Conservation (phyloP, 2,888 invertebrate species). For the Rhamnusium bicolor region DNA sequence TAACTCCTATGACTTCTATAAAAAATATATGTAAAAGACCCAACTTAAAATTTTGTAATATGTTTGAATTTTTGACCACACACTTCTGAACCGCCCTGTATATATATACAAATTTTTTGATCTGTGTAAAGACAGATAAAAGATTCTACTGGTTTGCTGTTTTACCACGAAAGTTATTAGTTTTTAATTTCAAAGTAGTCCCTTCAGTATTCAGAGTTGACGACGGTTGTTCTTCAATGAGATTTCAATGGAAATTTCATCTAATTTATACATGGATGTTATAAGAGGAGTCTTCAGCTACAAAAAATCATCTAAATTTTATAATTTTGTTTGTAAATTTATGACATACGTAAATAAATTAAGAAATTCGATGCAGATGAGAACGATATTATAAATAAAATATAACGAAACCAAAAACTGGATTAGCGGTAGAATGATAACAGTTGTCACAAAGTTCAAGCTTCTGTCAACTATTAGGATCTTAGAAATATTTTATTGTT, state of each 20-base stretch:
- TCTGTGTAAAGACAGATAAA: not conserved
- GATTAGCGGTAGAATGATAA: no score
- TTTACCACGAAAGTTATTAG: not conserved
- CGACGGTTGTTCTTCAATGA: not conserved
- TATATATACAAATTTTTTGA: no score
- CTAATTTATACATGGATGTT: not conserved
- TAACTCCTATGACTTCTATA: no score
- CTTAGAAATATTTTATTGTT: not conserved
- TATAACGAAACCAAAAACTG: no score
- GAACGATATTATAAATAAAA: no score
- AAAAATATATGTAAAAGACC: no score
- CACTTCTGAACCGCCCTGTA: no score
- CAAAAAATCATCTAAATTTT: not conserved
- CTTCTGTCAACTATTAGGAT: no score
- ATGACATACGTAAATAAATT: not conserved
- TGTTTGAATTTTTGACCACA: no score
- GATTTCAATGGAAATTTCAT: not conserved
- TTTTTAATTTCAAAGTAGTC: not conserved
- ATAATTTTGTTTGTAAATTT: not conserved
- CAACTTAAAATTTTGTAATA: no score
- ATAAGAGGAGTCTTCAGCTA: not conserved
- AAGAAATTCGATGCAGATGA: no score
- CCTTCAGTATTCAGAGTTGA: not conserved
- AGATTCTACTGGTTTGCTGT: not conserved
- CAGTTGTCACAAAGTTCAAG: no score